These are phyloP conservation scores for Athene cunicularia DNA, from an alignment of 2,113 vertebrate genomes.

Conservation along the genomic window DNA sequence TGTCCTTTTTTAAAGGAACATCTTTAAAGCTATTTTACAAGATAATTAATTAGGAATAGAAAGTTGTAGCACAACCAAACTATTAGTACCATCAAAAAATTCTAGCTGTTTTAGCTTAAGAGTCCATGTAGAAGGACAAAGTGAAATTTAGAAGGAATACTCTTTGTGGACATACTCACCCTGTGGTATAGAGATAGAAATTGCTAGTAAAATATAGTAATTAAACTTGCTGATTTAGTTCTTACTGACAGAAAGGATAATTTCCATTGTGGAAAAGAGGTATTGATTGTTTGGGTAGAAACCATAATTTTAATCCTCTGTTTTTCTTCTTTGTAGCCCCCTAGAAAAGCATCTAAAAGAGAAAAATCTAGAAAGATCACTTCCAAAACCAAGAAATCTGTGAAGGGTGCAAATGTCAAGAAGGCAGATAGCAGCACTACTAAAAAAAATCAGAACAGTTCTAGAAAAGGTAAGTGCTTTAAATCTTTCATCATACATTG, in stretches of 20 bases:
- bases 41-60: background rate
- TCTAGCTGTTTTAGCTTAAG: background rate
- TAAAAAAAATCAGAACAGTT: conserved; percentile 83
- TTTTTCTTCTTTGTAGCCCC: conserved; percentile 74
- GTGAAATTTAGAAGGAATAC: background rate
- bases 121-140: background rate
- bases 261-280: background rate
- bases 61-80: background rate
- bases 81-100: background rate
- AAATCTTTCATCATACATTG: fast-evolving
- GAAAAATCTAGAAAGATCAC: conserved; percentile 74
- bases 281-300: background rate
- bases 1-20: background rate
- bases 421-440: conserved; percentile 96
- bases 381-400: conserved; percentile 78
- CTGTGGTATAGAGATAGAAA: background rate
- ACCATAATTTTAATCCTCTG: background rate
- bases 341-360: conserved; percentile 83
- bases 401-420: conserved; percentile 87
- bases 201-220: background rate
- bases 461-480: conserved; percentile 80
- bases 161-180: background rate
- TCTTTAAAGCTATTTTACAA: background rate
- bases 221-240: background rate
- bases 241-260: background rate